Conservation (phyloP, 2,888 invertebrate genomes). For the Hyles lineata region DNA sequence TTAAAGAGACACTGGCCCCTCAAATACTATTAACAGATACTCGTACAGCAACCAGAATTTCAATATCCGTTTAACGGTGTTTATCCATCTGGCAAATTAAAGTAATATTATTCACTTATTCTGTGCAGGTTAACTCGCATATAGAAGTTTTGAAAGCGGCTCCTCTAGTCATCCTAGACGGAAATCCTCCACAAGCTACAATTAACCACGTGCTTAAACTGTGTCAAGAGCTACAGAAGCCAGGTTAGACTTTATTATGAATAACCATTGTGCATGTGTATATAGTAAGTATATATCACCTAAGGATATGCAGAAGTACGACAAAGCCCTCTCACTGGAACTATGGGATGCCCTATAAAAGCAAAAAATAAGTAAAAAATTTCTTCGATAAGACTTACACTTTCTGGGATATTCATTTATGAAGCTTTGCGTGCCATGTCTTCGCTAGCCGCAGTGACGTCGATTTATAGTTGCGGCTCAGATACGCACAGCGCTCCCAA, state of each 20-base stretch:
- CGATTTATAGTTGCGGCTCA: no score
- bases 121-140: constrained; percentile 84
- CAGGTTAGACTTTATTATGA: constrained; percentile 84
- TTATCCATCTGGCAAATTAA: background rate
- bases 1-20: no score
- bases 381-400: no score
- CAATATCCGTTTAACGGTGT: background rate
- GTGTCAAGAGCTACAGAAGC: constrained; percentile 86
- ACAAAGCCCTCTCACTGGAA: no score
- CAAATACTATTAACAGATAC: no score
- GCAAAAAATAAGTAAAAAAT: no score
- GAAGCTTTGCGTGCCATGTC: no score
- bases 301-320: background rate
- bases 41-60: no score
- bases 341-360: no score
- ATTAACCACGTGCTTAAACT: constrained; percentile 87
- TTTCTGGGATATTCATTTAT: no score
- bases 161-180: constrained; percentile 93
- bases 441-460: no score
- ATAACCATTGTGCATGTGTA: background rate
- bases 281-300: background rate
- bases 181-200: constrained; percentile 89
- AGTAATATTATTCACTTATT: background rate
- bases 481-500: no score
- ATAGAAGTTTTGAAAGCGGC: constrained; percentile 85